A percentile compares a stretch with the other conserved stretches of the same genome.
These are phyloP conservation scores for Xestia sexstrigata DNA, from an alignment of 2,888 invertebrate genomes.

Conservation along the genomic window DNA sequence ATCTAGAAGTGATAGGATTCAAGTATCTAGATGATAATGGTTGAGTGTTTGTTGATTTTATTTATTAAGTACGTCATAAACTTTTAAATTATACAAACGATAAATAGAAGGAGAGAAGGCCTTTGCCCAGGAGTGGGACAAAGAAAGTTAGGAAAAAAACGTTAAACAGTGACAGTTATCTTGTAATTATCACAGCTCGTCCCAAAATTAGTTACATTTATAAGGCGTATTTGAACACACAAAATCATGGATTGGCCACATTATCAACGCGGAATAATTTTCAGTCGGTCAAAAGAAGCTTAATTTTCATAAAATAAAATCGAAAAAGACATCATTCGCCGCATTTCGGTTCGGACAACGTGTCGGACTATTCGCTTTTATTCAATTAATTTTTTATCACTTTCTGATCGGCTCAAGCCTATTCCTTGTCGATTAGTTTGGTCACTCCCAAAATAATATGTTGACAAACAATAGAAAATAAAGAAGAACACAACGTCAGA, in stretches of 20 bases:
- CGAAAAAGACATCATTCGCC: background rate
- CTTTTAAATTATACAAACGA: no score
- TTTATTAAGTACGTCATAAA: background rate
- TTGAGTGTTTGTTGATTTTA: constrained; percentile 2
- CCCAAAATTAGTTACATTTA: background rate
- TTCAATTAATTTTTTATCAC: no score
- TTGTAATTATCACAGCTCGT: background rate
- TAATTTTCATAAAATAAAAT: background rate
- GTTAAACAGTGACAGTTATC: background rate
- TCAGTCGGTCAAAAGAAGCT: background rate
- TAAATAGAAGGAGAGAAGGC: background rate
- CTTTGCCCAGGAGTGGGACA: background rate
- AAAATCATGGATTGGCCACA: background rate
- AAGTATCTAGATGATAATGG: constrained; percentile 6
- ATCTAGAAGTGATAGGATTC: constrained; percentile 21
- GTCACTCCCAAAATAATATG: background rate
- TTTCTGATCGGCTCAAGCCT: background rate
- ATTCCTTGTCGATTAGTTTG: background rate
- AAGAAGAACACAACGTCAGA: background rate
- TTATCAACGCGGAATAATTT: background rate
- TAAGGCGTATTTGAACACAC: constrained; percentile 2
- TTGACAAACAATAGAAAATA: background rate
- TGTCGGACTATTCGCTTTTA: background rate
- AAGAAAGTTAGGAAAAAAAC: background rate
- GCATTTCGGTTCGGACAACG: background rate